A percentile compares a stretch with the other conserved stretches of the same genome.
phyloP scores from a whole-genome alignment of 2,797 vertebrate genomes.

The Coccyzus lansbergi region DNA sequence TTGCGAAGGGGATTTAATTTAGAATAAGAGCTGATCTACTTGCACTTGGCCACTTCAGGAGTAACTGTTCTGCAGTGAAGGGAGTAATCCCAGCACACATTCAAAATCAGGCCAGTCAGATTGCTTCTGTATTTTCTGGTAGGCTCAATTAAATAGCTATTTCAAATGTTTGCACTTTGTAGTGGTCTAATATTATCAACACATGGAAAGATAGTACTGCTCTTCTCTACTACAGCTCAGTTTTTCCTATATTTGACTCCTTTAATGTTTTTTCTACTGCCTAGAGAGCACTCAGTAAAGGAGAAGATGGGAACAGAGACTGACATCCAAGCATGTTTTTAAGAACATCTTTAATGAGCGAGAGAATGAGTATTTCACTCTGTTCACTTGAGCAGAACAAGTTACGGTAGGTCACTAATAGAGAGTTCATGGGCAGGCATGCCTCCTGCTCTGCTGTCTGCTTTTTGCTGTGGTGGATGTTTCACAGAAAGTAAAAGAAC shows the following conservation, averaged over 20 bases:
- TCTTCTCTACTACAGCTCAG: not conserved
- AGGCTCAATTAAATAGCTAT: not conserved
- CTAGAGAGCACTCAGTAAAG: not conserved
- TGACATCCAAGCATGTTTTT: slow-evolving; percentile 8
- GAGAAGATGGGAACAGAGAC: not conserved
- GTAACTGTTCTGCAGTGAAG: not conserved
- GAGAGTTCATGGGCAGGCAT: not conserved
- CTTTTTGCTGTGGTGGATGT: not conserved
- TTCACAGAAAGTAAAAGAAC: not conserved
- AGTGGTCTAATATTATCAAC: not conserved
- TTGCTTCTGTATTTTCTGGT: not conserved
- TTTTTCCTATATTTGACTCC: not conserved
- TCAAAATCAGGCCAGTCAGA: slow-evolving; percentile 8
- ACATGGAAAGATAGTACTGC: not conserved
- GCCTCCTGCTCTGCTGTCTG: not conserved
- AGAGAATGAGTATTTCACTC: not conserved
- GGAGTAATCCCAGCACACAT: not conserved
- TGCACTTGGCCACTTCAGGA: not conserved
- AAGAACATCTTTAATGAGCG: slow-evolving; percentile 4
- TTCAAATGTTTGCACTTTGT: not conserved
- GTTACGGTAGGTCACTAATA: not conserved
- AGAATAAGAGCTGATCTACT: not conserved
- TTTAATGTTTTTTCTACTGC: not conserved
- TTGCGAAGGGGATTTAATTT: not conserved
- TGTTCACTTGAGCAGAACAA: not conserved